Conservation (phyloP, 2,113 vertebrate genomes). For the Cariama cristata region DNA sequence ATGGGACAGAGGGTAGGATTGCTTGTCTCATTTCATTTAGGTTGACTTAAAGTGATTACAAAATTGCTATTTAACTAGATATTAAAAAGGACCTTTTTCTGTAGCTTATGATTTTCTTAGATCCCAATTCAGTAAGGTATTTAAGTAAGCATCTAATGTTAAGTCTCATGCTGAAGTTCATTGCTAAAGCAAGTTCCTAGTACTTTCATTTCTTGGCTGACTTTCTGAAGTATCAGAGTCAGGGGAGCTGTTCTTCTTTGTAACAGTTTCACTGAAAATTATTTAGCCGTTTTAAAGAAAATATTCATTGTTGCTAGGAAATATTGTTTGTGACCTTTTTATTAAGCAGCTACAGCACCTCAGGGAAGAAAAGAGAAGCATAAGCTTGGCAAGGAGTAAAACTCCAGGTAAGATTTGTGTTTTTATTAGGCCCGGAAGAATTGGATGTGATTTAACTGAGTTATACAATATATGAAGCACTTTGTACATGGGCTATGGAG, state of each 20-base stretch:
- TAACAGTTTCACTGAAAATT: not conserved
- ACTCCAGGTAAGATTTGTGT: not conserved
- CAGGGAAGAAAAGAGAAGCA: conserved; percentile 12
- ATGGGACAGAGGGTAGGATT: not conserved
- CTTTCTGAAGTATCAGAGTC: not conserved
- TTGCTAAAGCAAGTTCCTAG: not conserved
- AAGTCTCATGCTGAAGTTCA: not conserved
- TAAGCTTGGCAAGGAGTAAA: conserved; percentile 32
- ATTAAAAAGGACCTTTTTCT: not conserved
- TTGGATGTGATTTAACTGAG: conserved; percentile 2
- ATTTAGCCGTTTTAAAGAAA: conserved; percentile 4
- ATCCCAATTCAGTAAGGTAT: not conserved
- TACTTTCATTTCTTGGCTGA: not conserved
- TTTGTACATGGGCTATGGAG: not conserved
- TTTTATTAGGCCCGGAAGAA: not conserved
- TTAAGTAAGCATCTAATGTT: not conserved
- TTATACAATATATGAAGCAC: not conserved
- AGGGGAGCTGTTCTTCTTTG: not conserved
- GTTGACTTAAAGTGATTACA: not conserved
- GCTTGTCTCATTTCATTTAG: not conserved
- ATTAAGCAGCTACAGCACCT: conserved; percentile 15
- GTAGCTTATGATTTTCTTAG: not conserved
- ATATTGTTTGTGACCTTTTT: conserved; percentile 42
- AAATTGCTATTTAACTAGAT: not conserved
- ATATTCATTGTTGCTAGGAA: conserved; percentile 43